Evolutionary conservation across 2,797 vertebrate genomes (phyloP), one percentile per base, ranked within the genome.

Genomic region (Tachyglossus aculeatus): DNA sequence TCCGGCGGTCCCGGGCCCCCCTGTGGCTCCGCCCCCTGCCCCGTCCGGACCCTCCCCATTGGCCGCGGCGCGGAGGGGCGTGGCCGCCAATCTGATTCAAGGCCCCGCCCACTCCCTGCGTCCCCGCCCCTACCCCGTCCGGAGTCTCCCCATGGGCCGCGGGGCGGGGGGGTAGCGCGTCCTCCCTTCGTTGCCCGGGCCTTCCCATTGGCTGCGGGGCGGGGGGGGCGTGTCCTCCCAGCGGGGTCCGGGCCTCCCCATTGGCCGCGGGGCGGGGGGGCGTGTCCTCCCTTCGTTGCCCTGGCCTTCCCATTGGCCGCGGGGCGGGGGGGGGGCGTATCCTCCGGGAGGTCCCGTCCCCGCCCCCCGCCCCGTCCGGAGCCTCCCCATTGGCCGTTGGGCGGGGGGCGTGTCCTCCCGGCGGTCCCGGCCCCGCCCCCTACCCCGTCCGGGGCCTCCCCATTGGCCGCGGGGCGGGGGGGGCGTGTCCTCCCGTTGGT

Each of bases 1-100:
- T n/a, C n/a, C 45, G 61, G 62, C 9, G 50, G 25, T n/a, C n/a
- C n/a, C n/a, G n/a, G n/a, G n/a, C n/a, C n/a, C n/a, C n/a, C n/a
- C n/a, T n/a, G n/a, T n/a, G n/a, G 32, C n/a, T n/a, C n/a, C n/a
- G n/a, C n/a, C n/a, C n/a, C n/a, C n/a, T n/a, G n/a, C n/a, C n/a
- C n/a, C n/a, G n/a, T n/a, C n/a, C n/a, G 72, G 67, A 64, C 70
- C 45, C 41, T 60, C 56, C 16, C 78, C 77, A 91, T 87, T 87
- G 87, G 87, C 58, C 54, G 5, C 45, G 22, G 24, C 32, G 21
- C 38, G 6, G 48, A 38, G 44, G 76, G 78, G 57, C n/a, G n/a
- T 53, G 71, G 67, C n/a, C n/a, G n/a, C 47, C 3, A 13, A 10
- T 33, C 82, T 68, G 50, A 56, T 22, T 13, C n/a, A n/a, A 41